Conservation (phyloP, 1,140 invertebrate species). For the Lutraria rhynchaena region DNA sequence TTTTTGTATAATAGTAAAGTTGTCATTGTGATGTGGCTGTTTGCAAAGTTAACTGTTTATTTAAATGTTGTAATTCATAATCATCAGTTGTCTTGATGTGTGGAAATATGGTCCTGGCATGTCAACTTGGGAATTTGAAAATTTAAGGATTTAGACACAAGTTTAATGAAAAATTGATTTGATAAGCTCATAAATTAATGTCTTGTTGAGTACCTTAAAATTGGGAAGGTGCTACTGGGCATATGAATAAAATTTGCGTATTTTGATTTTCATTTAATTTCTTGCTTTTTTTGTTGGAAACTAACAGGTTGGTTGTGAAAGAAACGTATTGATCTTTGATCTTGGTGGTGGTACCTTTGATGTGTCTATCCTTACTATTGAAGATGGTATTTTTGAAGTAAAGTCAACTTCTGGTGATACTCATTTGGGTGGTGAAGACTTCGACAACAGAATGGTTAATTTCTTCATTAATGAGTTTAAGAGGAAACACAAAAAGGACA, state of each 20-base stretch:
- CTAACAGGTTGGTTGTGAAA: slow-evolving; percentile 79
- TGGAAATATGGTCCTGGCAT: no score
- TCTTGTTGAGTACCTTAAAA: background rate
- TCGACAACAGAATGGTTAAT: slow-evolving; percentile 79
- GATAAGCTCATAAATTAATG: background rate
- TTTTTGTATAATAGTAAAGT: no score
- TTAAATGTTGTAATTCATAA: no score
- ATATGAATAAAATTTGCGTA: background rate
- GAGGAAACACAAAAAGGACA: slow-evolving; percentile 79
- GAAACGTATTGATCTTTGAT: slow-evolving; percentile 80
- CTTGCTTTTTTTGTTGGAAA: background rate
- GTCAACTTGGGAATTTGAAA: background rate
- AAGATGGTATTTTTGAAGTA: slow-evolving; percentile 85
- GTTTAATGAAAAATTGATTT: background rate
- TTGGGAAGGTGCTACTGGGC: background rate
- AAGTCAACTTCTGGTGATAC: slow-evolving; percentile 87
- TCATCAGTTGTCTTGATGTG: no score
- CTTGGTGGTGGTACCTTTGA: slow-evolving; percentile 74
- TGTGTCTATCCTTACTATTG: slow-evolving; percentile 74
- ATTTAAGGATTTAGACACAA: background rate
- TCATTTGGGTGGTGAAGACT: slow-evolving; percentile 76
- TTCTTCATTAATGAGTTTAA: slow-evolving; percentile 79
- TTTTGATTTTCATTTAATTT: background rate
- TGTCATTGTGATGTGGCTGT: no score
- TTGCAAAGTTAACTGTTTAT: no score